Evolutionary conservation across 2,113 vertebrate genomes (phyloP).

Genomic region (Ceyx melanurus): DNA sequence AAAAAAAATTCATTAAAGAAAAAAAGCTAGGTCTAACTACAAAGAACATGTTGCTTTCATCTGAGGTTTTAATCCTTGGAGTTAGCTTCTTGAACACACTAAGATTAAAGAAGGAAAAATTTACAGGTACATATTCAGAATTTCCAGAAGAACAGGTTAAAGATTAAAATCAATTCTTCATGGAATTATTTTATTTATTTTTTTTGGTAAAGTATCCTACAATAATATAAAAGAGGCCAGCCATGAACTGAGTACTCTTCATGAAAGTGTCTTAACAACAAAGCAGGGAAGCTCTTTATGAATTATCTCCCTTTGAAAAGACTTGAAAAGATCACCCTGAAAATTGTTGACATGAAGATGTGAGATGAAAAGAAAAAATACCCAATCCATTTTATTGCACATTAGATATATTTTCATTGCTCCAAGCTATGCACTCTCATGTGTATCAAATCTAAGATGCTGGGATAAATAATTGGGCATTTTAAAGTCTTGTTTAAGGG

Average conservation of each 20-base stretch:
- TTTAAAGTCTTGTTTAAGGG: not conserved
- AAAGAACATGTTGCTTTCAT: not conserved
- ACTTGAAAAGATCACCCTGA: not conserved
- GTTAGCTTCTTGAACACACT: not conserved
- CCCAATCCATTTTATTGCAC: not conserved
- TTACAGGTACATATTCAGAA: not conserved
- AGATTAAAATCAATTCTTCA: not conserved
- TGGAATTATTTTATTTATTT: not conserved
- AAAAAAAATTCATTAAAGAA: not conserved
- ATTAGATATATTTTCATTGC: not conserved
- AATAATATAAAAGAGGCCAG: not conserved
- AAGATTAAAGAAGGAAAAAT: not conserved
- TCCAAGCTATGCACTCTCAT: not conserved
- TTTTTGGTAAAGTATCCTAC: not conserved
- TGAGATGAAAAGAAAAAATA: constrained; percentile 25
- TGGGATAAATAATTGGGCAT: not conserved
- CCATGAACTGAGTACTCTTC: not conserved
- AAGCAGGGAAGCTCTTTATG: not conserved
- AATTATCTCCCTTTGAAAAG: constrained; percentile 22
- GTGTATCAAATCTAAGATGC: not conserved
- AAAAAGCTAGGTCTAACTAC: not conserved
- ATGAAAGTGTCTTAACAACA: not conserved
- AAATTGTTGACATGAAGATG: not conserved
- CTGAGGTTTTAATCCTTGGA: not conserved
- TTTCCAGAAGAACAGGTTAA: not conserved